These are phyloP conservation scores for Lycocorax pyrrhopterus DNA, from an alignment of 2,113 vertebrate genomes.

Conservation along the genomic window DNA sequence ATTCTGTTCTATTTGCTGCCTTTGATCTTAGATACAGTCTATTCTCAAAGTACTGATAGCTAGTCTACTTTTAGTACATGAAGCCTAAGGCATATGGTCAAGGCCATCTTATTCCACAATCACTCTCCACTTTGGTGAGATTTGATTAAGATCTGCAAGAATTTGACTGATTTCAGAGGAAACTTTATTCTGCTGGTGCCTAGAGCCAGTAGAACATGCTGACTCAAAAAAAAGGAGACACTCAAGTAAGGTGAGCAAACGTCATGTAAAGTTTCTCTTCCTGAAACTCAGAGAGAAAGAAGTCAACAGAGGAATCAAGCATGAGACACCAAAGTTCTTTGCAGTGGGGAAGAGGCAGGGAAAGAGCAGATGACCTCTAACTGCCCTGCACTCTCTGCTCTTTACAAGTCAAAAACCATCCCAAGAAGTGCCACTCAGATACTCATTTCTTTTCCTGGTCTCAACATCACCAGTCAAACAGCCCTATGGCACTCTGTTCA, in stretches of 20 bases:
- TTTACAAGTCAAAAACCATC: background rate
- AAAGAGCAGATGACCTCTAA: background rate
- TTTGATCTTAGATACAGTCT: background rate
- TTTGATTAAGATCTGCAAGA: background rate
- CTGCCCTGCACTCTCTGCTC: background rate
- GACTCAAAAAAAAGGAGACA: background rate
- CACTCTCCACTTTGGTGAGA: background rate
- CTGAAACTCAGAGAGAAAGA: background rate
- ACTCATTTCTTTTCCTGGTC: background rate
- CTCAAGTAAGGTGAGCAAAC: background rate
- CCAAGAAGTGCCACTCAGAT: background rate
- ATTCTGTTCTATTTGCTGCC: background rate
- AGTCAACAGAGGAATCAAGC: fast-evolving
- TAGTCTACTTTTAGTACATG: background rate
- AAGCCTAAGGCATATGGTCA: background rate
- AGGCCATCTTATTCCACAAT: background rate
- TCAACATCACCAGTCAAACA: background rate
- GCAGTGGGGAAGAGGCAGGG: background rate
- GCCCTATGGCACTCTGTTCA: background rate
- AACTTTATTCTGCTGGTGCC: background rate
- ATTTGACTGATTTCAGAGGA: background rate
- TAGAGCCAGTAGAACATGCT: background rate
- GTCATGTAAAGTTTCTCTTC: background rate
- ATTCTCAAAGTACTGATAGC: background rate
- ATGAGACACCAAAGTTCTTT: background rate